Evolutionary conservation across 2,113 vertebrate genomes (phyloP).

Genomic region (Sorex fumeus): DNA sequence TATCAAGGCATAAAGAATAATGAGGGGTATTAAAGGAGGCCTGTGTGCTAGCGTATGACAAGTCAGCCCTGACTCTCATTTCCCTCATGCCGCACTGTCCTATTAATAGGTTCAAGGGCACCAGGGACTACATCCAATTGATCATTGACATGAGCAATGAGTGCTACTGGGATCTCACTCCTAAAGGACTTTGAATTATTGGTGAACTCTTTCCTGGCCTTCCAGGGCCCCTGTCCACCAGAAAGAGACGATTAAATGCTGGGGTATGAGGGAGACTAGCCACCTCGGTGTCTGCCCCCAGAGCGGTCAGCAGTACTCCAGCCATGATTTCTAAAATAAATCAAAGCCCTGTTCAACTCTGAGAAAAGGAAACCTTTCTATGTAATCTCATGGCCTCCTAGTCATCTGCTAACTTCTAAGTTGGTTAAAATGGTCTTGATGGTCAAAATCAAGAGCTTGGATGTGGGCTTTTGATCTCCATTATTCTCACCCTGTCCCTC

Average conservation of each 20-base stretch:
- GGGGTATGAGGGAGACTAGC: not conserved
- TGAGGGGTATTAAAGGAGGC: conserved; percentile 26
- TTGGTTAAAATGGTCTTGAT: conserved; percentile 6
- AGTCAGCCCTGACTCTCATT: not conserved
- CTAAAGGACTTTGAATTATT: not conserved
- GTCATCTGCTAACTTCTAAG: conserved; percentile 27
- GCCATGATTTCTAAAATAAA: conserved; percentile 40
- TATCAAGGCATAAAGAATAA: conserved; percentile 40
- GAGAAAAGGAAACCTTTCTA: not conserved
- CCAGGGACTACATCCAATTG: not conserved
- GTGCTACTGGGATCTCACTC: not conserved
- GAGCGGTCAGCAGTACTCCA: conserved; percentile 50
- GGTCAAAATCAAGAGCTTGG: conserved; percentile 56
- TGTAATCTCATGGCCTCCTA: conserved; percentile 44
- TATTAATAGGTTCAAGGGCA: conserved; percentile 21
- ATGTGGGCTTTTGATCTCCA: conserved; percentile 40
- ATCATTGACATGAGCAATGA: not conserved
- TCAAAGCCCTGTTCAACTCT: conserved; percentile 40
- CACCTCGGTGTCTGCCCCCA: not conserved
- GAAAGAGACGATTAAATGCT: not conserved
- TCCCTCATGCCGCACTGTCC: not conserved
- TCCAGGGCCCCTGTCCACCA: not conserved
- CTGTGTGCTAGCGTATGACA: not conserved
- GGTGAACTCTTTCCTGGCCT: not conserved
- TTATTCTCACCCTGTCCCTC: not conserved